phyloP scores from a whole-genome alignment of 2,797 vertebrate genomes.

The Smutsia temminckii region DNA sequence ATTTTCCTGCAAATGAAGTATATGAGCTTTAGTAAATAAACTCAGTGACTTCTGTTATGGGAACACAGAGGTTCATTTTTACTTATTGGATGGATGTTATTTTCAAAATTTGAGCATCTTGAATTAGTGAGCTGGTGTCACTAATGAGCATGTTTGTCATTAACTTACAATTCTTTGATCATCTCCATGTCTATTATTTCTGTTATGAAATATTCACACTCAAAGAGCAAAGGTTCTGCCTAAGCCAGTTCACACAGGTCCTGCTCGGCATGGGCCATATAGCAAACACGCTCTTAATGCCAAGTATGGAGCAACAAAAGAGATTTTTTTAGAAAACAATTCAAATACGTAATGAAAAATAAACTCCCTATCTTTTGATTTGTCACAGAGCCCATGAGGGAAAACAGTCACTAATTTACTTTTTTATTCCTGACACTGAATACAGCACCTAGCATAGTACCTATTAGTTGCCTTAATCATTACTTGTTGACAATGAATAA shows the following conservation, averaged over 20 bases:
- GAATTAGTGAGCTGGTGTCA: constrained; percentile 31
- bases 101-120: constrained; percentile 57
- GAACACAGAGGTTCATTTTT: constrained; percentile 12
- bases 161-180: constrained; percentile 17
- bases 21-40: background rate
- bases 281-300: background rate
- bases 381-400: background rate
- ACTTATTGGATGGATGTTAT: constrained; percentile 28
- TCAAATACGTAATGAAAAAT: background rate
- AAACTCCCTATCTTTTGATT: background rate
- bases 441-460: background rate
- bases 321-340: background rate
- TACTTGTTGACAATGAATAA: background rate
- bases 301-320: background rate
- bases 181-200: background rate
- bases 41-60: constrained; percentile 18
- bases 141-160: constrained; percentile 55
- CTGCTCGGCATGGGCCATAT: background rate
- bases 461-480: background rate
- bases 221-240: background rate
- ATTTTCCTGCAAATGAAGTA: constrained; percentile 20
- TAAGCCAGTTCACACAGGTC: background rate
- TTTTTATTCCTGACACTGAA: background rate
- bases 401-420: background rate
- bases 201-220: background rate